These are phyloP conservation scores for Sigmodon hispidus DNA, from an alignment of 2,113 vertebrate species.

Conservation along the genomic window DNA sequence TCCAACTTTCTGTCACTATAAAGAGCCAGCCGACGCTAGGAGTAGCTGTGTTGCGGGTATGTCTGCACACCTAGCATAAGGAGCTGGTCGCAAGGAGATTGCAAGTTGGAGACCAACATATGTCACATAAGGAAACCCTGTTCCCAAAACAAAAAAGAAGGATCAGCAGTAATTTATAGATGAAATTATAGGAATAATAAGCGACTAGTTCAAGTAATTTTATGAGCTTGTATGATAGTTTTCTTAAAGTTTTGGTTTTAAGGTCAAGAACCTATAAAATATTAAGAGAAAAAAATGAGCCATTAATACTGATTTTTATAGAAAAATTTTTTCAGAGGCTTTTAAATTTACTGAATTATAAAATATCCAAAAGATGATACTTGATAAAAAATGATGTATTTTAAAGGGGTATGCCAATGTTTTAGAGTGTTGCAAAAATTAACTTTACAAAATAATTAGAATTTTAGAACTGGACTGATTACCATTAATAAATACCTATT, in stretches of 20 bases:
- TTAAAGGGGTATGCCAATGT: background rate
- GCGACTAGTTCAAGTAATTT: background rate
- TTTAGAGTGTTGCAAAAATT: background rate
- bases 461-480: slow-evolving; percentile 11
- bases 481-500: background rate
- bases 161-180: background rate
- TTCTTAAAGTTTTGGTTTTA: slow-evolving; percentile 19
- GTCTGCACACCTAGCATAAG: background rate
- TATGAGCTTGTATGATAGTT: slow-evolving; percentile 22
- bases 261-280: background rate
- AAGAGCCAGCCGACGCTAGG: background rate
- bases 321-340: slow-evolving; percentile 22
- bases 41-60: background rate
- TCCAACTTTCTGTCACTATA: slow-evolving; percentile 11
- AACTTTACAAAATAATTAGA: background rate
- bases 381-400: slow-evolving; percentile 27
- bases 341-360: slow-evolving; percentile 28
- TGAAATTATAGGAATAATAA: background rate
- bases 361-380: background rate
- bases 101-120: background rate
- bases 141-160: background rate
- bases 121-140: background rate
- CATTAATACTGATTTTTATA: slow-evolving; percentile 40
- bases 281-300: slow-evolving; percentile 3
- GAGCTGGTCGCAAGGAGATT: background rate